Evolutionary conservation across 2,113 vertebrate genomes (phyloP), one percentile per base, ranked within the genome.

Genomic region (Pionites leucogaster): DNA sequence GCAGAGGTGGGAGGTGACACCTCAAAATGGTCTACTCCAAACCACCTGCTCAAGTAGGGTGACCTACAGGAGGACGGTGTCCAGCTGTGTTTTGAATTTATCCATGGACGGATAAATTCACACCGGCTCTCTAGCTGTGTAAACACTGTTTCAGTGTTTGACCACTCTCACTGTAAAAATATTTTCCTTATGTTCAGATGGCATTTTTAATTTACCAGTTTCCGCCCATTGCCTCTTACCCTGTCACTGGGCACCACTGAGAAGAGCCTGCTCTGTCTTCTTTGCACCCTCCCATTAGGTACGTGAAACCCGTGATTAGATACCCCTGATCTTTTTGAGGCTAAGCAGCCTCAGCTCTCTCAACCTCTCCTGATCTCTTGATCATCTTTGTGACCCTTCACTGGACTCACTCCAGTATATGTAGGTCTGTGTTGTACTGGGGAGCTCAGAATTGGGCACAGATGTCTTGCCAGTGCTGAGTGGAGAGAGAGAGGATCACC

Each of bases 1-100:
- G 28, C 42, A 82, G 57, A 72, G 33, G 9, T 68, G 35, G 75
- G 44, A 88, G 49, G 46, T 80, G 44, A 19, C 15, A 10, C 50
- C 23, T 86, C 35, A 68, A 7, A 59, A 27, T 76, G 29, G 25
- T 64, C 47, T 64, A 16, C 52, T 76, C n/a, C 35, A 64, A 60
- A 8, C 39, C 4, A 39, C 62, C 52, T 72, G 25, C 57, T 87
- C 28, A 7, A 24, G 52, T 60, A 75, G 42, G 19, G 31, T 68
- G n/a, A 35, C 22, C 47, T n/a, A 0, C 5, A 10, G 24, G 29
- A 70, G n/a, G 22, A 53, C 16, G 31, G 1, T n/a, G 23, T 49
- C 42, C 3, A 1, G 5, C 2, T 57, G 52, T 4, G 9, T 41
- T 79, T 80, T 60, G 52, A 60, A 28, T 88, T 50, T 68, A 25